Evolutionary conservation across 2,888 invertebrate genomes (phyloP), one percentile per base, ranked within the genome.

Genomic region (Proisotoma minuta): DNA sequence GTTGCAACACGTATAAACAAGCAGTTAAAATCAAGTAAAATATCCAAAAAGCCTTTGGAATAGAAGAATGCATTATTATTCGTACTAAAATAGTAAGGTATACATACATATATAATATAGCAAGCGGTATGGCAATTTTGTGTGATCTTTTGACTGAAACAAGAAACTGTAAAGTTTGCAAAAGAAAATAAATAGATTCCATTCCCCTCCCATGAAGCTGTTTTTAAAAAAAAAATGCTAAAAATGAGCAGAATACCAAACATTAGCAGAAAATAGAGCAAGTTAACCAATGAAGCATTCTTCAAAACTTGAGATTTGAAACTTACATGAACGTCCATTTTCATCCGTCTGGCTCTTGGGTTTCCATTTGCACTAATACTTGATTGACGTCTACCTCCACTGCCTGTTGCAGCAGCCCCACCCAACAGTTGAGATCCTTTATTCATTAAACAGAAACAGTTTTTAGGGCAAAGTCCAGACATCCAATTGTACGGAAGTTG

Each of bases 311-410:
- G 43, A 20, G 15, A 8, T 10, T 8, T 8, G 20, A 43, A 18
- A 60, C 68, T 68, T 61, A 69, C 69, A 64, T 69, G 66, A 64
- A 69, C 66, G 65, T 69, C 69, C 69, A 69, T 69, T 57, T 65
- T 69, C 64, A 69, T 53, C 39, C 69, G 64, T 57, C 68, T 51
- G 56, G 43, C 63, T 27, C 52, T n/a, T 39, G 53, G 15, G 3
- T 39, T 59, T 56, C 68, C 68, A 68, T 68, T 68, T 54, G 68
- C 53, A 59, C 68, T 68, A 49, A 47, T 68, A 40, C 40, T 34
- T 49, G 48, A 40, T 56, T 57, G 49, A 52, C 56, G 54, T 54
- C 54, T 28, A 50, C 60, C 47, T 43, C 43, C 18, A 50, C 60
- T 51, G 15, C 43, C 18, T 39, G 57, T 34, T 52, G 39, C 52